A percentile compares a stretch with the other conserved stretches of the same genome.
Evolutionary conservation across 2,888 invertebrate species (phyloP).

Genomic region (Drosophila austrosaltans): DNA sequence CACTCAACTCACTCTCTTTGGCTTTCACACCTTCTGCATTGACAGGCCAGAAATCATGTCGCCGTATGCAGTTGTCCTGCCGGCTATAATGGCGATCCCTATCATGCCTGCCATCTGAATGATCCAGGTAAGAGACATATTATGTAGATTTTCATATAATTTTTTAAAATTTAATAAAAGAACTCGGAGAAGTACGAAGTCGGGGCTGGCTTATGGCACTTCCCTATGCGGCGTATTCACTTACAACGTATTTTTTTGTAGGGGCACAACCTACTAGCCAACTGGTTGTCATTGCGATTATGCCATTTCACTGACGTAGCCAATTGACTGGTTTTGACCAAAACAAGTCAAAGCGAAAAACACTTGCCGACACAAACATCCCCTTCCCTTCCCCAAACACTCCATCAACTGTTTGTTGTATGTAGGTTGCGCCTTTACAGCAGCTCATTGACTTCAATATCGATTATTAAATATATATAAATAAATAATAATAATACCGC

Average conservation of each 20-base stretch:
- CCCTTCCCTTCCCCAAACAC: too few relatives aligned
- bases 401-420: neutral
- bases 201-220: too few relatives aligned
- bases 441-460: conserved; percentile 32
- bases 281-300: conserved; percentile 12
- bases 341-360: conserved; percentile 41
- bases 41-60: conserved; percentile 87
- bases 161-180: too few relatives aligned
- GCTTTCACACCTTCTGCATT: too few relatives aligned
- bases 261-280: neutral
- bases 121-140: conserved; percentile 87
- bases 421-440: conserved; percentile 47
- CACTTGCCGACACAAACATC: neutral
- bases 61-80: conserved; percentile 91
- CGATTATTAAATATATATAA: conserved; percentile 10
- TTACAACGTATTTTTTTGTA: neutral
- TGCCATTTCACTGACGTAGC: conserved; percentile 38
- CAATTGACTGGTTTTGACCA: conserved; percentile 61
- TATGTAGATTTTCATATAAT: too few relatives aligned
- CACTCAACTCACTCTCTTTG: neutral
- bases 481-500: conserved; percentile 38
- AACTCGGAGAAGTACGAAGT: too few relatives aligned
- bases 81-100: conserved; percentile 92
- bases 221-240: too few relatives aligned
- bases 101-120: conserved; percentile 88